A percentile compares a stretch with the other conserved stretches of the same genome.
Conservation (phyloP, 1,140 invertebrate species). For the Tetramorium simillimum region DNA sequence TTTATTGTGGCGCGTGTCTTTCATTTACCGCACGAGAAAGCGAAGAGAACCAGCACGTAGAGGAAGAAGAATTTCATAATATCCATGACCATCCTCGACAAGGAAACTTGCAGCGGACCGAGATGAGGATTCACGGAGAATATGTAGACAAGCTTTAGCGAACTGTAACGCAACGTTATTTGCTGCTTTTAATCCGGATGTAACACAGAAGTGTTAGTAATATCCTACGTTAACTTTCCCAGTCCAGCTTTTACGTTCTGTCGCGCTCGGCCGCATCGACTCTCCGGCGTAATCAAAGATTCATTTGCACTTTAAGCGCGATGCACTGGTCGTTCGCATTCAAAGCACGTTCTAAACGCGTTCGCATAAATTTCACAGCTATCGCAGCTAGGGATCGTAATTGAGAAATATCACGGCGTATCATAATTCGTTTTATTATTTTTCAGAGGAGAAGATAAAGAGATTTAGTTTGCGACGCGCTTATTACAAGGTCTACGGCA, state of each 20-base stretch:
- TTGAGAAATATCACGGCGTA: neutral
- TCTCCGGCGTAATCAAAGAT: slow-evolving; percentile 4
- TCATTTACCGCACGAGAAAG: slow-evolving; percentile 96
- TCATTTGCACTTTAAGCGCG: slow-evolving; percentile 17
- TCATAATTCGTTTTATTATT: neutral
- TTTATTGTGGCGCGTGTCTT: neutral
- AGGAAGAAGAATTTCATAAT: slow-evolving; percentile 99
- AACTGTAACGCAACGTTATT: slow-evolving; percentile 87
- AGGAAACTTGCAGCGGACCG: slow-evolving; percentile 98
- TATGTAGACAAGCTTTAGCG: slow-evolving; percentile 99
- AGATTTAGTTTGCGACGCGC: neutral
- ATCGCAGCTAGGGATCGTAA: neutral
- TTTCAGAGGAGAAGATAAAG: neutral
- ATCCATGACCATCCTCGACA: slow-evolving; percentile 99
- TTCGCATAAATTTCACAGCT: neutral
- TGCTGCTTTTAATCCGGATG: slow-evolving; percentile 15
- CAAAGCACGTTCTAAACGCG: neutral
- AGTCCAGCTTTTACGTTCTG: neutral
- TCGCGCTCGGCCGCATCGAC: neutral
- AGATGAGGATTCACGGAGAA: slow-evolving; percentile 99
- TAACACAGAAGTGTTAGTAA: neutral
- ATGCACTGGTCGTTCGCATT: neutral
- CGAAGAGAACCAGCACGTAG: slow-evolving; percentile 98
- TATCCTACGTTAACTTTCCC: slow-evolving; percentile 4
- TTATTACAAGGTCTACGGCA: neutral